Evolutionary conservation across 1,140 invertebrate species (phyloP).

Genomic region (Polypedilum pembai): DNA sequence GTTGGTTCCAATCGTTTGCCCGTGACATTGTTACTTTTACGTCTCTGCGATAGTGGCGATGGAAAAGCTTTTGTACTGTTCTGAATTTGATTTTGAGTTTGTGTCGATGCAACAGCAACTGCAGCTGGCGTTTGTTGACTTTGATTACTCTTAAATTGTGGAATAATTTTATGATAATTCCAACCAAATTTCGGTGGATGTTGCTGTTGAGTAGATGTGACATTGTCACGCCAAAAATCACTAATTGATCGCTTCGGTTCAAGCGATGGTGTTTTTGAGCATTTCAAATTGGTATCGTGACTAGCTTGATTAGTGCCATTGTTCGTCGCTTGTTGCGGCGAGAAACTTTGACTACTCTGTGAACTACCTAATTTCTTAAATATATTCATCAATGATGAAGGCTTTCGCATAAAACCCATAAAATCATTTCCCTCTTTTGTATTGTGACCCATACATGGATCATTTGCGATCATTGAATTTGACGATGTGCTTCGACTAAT

Average conservation of each 20-base stretch:
- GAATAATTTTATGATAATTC: constrained; percentile 44
- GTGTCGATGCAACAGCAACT: constrained; percentile 30
- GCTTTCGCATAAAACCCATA: constrained; percentile 18
- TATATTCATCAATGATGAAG: constrained; percentile 25
- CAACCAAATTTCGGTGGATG: constrained; percentile 35
- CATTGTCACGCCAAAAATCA: constrained; percentile 42
- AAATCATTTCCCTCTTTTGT: background rate
- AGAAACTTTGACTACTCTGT: background rate
- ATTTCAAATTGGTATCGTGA: background rate
- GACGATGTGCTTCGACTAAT: background rate
- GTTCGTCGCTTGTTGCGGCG: background rate
- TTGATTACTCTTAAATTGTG: constrained; percentile 31
- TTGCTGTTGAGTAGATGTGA: constrained; percentile 30
- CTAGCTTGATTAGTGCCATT: background rate
- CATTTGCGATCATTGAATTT: background rate
- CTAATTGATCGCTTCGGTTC: constrained; percentile 40
- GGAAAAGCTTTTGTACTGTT: constrained; percentile 3
- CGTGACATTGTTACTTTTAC: background rate
- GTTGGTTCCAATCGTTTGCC: background rate
- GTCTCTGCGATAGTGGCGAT: background rate
- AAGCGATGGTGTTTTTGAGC: constrained; percentile 10
- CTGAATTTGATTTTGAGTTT: constrained; percentile 29
- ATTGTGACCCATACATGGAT: background rate
- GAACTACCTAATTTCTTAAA: constrained; percentile 23
- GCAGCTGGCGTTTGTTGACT: constrained; percentile 30